A percentile compares a stretch with the other conserved stretches of the same genome.
phyloP scores from a whole-genome alignment of 2,113 vertebrate genomes.

The Strigops habroptila region DNA sequence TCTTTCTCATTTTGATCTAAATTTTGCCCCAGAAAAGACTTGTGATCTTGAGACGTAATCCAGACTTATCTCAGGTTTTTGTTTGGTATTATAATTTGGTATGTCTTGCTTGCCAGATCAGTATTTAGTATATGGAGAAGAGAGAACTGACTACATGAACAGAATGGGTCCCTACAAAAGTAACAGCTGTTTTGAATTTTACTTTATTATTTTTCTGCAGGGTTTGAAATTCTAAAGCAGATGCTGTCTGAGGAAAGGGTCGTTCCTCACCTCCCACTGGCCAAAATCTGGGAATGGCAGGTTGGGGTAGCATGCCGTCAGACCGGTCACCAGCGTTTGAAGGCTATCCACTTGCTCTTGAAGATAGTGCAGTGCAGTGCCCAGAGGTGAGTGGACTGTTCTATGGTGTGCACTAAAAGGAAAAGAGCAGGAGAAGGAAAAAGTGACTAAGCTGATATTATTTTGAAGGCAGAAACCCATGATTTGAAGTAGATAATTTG shows the following conservation, averaged over 20 bases:
- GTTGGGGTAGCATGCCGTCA: conserved; percentile 94
- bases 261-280: conserved; percentile 81
- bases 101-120: background rate
- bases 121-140: background rate
- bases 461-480: background rate
- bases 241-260: conserved; percentile 91
- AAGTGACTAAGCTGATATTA: background rate
- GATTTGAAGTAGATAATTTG: background rate
- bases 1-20: background rate
- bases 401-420: accelerated
- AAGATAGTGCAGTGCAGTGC: conserved; percentile 83
- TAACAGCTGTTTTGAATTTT: background rate
- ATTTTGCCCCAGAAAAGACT: background rate
- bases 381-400: conserved; percentile 73
- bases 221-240: conserved; percentile 96
- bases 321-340: conserved; percentile 89
- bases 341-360: conserved; percentile 91
- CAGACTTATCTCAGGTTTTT: background rate
- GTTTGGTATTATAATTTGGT: background rate
- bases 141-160: background rate
- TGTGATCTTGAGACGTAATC: background rate
- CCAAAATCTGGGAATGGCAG: conserved; percentile 95
- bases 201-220: conserved; percentile 56
- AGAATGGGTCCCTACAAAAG: background rate
- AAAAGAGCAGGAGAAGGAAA: background rate